Evolutionary conservation across 2,797 vertebrate genomes (phyloP).

Genomic region (Neoniphon sammara): DNA sequence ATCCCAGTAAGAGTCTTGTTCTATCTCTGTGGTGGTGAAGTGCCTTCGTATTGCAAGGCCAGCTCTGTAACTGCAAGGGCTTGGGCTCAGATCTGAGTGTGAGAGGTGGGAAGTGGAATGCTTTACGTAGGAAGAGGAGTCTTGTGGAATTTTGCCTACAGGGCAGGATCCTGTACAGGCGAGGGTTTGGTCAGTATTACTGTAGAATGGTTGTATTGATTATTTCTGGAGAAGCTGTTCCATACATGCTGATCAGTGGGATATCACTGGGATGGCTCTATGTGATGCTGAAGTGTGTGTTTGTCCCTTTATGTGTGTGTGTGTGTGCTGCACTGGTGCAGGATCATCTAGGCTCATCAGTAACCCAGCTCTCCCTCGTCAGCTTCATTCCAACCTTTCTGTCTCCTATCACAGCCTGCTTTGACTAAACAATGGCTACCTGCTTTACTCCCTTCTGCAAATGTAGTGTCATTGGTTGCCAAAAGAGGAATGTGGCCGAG

Average conservation of each 20-base stretch:
- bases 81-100: constrained; percentile 9
- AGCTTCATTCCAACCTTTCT: not conserved
- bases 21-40: constrained; percentile 6
- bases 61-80: not conserved
- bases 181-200: not conserved
- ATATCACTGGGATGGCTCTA: not conserved
- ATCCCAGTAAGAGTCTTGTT: constrained; percentile 1
- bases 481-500: not conserved
- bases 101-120: constrained; percentile 47
- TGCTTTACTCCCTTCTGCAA: not conserved
- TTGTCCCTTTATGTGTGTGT: not conserved
- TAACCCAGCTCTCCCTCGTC: not conserved
- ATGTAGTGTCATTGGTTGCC: not conserved
- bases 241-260: not conserved
- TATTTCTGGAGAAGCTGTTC: constrained; percentile 10
- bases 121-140: constrained; percentile 10
- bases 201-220: constrained; percentile 8
- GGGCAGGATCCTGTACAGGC: constrained; percentile 4
- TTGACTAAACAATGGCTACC: not conserved
- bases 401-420: not conserved
- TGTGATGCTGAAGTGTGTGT: not conserved
- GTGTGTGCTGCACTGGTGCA: not conserved
- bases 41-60: constrained; percentile 9
- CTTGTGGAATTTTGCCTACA: constrained; percentile 30
- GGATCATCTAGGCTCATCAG: not conserved